Evolutionary conservation across 2,888 invertebrate genomes (phyloP).

Genomic region (Pachymerium ferrugineum): DNA sequence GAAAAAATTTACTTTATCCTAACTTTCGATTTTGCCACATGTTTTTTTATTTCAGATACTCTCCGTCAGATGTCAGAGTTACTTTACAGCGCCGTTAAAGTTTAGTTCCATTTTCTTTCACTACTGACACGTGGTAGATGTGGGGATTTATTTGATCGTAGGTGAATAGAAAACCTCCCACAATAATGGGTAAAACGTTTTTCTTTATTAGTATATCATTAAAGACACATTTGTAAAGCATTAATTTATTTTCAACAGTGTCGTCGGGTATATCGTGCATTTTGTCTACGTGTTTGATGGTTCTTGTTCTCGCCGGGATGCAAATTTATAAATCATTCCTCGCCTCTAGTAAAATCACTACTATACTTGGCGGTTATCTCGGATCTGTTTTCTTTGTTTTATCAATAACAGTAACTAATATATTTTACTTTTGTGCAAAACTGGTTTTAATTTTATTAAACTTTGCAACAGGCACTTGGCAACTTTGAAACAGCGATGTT

Average conservation of each 20-base stretch:
- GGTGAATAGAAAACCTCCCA: no score
- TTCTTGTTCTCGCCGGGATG: constrained; percentile 84
- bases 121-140: background rate
- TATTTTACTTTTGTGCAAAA: background rate
- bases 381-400: constrained; percentile 82
- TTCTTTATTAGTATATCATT: no score
- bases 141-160: no score
- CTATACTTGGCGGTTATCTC: constrained; percentile 80
- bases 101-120: background rate
- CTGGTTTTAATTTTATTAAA: no score
- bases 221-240: no score
- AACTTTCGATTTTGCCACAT: no score
- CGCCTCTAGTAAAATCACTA: constrained; percentile 71
- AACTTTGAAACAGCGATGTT: constrained; percentile 80
- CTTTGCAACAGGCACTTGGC: constrained; percentile 62
- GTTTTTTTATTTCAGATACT: background rate
- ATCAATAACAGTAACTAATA: constrained; percentile 63
- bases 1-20: no score
- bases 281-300: constrained; percentile 69
- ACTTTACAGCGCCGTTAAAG: background rate
- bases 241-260: constrained; percentile 43
- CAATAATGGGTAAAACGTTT: no score
- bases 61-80: background rate
- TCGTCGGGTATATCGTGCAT: constrained; percentile 46
- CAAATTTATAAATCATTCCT: constrained; percentile 82